Percentiles rank a stretch among this genome's conserved stretches.
Evolutionary conservation across 1,140 invertebrate genomes (phyloP).

Genomic region (Drosophila ambigua): DNA sequence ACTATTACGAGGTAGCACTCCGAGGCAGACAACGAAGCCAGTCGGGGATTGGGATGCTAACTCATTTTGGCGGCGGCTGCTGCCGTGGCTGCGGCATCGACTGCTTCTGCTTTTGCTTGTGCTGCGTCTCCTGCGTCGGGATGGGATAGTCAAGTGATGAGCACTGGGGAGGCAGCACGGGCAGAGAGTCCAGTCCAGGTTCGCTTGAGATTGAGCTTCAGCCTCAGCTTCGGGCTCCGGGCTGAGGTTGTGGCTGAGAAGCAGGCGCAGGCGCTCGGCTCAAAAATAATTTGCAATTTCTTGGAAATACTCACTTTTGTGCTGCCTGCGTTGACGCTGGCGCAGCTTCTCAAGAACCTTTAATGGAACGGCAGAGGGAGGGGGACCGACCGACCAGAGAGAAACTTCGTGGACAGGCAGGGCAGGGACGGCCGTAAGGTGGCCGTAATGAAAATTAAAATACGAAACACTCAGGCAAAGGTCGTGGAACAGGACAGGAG

Average conservation of each 20-base stretch:
- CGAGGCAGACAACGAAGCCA: slow-evolving; percentile 12
- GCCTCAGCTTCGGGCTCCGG: slow-evolving; percentile 20
- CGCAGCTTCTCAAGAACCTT: slow-evolving; percentile 78
- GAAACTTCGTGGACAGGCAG: not conserved
- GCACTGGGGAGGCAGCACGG: slow-evolving; percentile 1
- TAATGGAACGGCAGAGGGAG: slow-evolving; percentile 20
- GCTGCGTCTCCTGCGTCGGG: slow-evolving; percentile 29
- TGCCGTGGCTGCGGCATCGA: slow-evolving; percentile 34
- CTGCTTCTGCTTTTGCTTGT: slow-evolving; percentile 42
- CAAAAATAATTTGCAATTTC: slow-evolving; percentile 83
- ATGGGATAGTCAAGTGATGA: slow-evolving; percentile 34
- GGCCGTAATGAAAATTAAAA: slow-evolving; percentile 82
- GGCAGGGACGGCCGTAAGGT: slow-evolving; percentile 27
- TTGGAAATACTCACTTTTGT: slow-evolving; percentile 79
- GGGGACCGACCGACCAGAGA: slow-evolving; percentile 2
- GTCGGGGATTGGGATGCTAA: slow-evolving; percentile 70
- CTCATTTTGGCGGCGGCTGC: slow-evolving; percentile 73
- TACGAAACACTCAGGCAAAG: slow-evolving; percentile 78
- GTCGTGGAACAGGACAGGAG: slow-evolving; percentile 17
- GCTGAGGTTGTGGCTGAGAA: slow-evolving; percentile 16
- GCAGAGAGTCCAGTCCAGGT: slow-evolving; percentile 2
- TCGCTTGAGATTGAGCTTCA: slow-evolving; percentile 10
- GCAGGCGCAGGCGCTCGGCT: slow-evolving; percentile 77
- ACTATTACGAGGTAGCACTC: too few relatives aligned
- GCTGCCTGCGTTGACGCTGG: slow-evolving; percentile 64